Evolutionary conservation across 2,888 invertebrate species (phyloP), one percentile per base, ranked within the genome.

Genomic region (Hipparchia semele): DNA sequence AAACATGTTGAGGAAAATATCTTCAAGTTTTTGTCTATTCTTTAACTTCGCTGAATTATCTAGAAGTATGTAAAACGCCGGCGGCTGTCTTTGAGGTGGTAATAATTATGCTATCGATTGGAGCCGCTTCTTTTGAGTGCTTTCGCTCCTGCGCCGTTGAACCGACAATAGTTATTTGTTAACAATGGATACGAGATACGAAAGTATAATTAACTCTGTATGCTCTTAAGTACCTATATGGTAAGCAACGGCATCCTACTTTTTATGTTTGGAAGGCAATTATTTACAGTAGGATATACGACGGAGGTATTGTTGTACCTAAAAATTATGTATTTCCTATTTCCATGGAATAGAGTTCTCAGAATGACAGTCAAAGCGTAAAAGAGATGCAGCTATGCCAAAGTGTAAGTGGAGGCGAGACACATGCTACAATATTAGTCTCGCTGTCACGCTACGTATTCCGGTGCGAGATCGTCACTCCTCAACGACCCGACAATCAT

Each of bases 91-190:
- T 61, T 61, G 62, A 49, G 62, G 2, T 39, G 9, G 46, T 49
- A 49, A 62, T 62, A 49, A 62, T 62, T 62, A 62, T 13, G 39
- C 62, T n/a, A 13, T 62, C 62, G 13, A 62, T 12, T 8, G 46
- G 62, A 49, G 46, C 13, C 46, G 59, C n/a, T 59, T 10, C 46
- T 62, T 49, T 13, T n/a, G 61, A 60, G 62, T n/a, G 39, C 33
- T 13, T 60, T 2, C 13, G 71, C 68, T 53, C n/a, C 58, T 49
- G 49, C 58, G 60, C 61, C 62, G 56, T 60, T 39, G 2, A 54
- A 46, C 67, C 72, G 74, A 74, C 73, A 68, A 70, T 70, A 73
- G 73, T 70, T 53, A 68, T 75, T 68, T 70, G 75, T 75, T 75
- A 73, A 73, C 75, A 75, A 75, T 75, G 71, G 56, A 39, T 49